Percentiles rank a stretch among this genome's conserved stretches.
Conservation (phyloP, 2,797 vertebrate genomes). For the Iguana delicatissima region DNA sequence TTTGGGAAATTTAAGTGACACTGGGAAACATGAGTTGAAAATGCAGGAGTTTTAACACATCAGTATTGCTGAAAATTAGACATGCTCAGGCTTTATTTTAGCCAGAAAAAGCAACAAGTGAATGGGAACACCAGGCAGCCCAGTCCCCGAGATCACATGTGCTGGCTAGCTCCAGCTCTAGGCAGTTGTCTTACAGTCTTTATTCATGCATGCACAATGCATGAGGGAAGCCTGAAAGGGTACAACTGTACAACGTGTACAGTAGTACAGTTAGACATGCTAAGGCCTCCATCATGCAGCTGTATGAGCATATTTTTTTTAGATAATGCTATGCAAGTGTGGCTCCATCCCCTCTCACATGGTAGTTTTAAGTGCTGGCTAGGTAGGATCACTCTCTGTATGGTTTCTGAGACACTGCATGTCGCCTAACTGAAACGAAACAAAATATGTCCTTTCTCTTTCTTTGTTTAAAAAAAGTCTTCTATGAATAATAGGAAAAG, state of each 20-base stretch:
- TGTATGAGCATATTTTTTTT: neutral
- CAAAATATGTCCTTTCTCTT: neutral
- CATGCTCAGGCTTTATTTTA: neutral
- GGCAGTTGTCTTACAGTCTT: neutral
- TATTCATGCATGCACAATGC: neutral
- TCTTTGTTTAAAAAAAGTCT: too few species aligned
- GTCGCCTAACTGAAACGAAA: neutral
- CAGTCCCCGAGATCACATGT: neutral
- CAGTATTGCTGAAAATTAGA: constrained; percentile 23
- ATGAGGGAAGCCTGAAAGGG: neutral
- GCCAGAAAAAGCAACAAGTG: neutral
- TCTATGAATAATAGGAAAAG: too few species aligned
- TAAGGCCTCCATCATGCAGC: neutral
- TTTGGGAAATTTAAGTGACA: neutral
- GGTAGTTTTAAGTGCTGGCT: neutral
- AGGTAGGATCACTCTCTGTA: neutral
- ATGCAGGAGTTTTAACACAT: neutral
- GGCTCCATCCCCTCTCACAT: neutral
- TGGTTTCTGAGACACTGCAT: neutral
- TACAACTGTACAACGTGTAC: too few species aligned
- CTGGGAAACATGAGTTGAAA: neutral
- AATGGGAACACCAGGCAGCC: neutral
- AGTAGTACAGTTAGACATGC: neutral
- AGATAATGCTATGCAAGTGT: neutral
- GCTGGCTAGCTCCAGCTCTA: neutral